A percentile compares a stretch with the other conserved stretches of the same genome.
These are phyloP conservation scores for Aspiorhynchus laticeps DNA, from an alignment of 2,113 vertebrate genomes.

Conservation along the genomic window DNA sequence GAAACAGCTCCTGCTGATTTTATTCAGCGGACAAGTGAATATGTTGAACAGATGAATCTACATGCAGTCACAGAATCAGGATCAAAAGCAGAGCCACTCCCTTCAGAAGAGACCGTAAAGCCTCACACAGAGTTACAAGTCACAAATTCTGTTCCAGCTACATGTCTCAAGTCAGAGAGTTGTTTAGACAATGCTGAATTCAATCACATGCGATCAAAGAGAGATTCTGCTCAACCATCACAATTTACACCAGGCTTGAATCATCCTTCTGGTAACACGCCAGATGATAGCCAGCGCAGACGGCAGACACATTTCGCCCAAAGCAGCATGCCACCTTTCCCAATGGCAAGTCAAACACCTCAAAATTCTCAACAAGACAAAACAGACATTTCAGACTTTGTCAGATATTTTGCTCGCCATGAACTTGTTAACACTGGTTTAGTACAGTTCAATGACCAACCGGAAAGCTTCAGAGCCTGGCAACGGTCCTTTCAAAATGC, in stretches of 20 bases:
- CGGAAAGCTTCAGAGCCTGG: slow-evolving; percentile 4
- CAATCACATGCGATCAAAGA: background rate
- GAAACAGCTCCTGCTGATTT: background rate
- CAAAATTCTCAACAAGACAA: background rate
- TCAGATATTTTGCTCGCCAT: background rate
- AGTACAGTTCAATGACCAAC: slow-evolving; percentile 1
- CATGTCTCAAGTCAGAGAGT: background rate
- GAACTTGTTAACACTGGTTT: background rate
- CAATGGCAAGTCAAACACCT: too few species aligned
- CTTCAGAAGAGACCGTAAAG: background rate
- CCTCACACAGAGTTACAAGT: background rate
- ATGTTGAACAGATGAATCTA: slow-evolving; percentile 3
- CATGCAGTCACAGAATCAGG: background rate
- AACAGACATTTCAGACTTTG: background rate
- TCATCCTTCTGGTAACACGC: background rate
- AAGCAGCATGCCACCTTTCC: too few species aligned
- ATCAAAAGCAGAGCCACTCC: background rate
- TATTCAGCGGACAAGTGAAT: background rate
- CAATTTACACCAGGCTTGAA: background rate
- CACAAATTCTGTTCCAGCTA: background rate
- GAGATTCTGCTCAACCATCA: background rate
- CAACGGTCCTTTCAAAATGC: background rate
- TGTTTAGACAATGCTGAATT: background rate
- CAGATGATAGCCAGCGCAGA: background rate
- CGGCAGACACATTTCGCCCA: background rate